Percentiles rank a stretch among this genome's conserved stretches.
phyloP scores from a whole-genome alignment of 2,797 vertebrate species.

The Notamacropus eugenii region DNA sequence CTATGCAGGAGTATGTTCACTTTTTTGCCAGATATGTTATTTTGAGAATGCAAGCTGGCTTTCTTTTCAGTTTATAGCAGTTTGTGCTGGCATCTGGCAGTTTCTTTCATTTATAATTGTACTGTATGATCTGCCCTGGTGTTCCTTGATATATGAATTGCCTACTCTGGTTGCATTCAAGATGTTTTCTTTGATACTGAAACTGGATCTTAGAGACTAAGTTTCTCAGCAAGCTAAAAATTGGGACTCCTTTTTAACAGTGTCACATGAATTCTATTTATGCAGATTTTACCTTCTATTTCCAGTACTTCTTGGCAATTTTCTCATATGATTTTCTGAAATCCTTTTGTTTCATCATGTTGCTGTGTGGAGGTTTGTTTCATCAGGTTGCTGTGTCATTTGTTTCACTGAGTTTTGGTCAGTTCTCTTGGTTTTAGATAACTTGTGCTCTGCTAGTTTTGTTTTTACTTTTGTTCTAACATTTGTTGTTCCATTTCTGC shows the following conservation, averaged over 20 bases:
- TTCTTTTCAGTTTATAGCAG: background rate
- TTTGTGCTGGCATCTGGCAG: background rate
- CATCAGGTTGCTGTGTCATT: background rate
- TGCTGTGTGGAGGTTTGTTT: background rate
- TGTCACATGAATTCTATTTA: background rate
- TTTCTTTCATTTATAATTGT: background rate
- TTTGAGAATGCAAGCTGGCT: background rate
- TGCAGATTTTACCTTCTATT: background rate
- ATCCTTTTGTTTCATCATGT: background rate
- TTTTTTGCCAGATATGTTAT: background rate
- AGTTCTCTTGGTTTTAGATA: background rate
- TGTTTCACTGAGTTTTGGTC: background rate
- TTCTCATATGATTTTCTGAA: background rate
- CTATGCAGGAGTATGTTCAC: background rate
- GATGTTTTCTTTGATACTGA: background rate
- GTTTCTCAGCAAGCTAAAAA: background rate
- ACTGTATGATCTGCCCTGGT: background rate
- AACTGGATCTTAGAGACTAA: background rate
- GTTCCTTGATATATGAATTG: background rate
- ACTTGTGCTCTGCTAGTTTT: background rate
- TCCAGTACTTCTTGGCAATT: background rate
- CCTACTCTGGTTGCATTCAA: background rate
- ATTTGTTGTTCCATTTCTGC: background rate
- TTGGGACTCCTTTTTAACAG: background rate
- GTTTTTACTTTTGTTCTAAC: background rate